These are phyloP conservation scores for Ciona savignyi DNA, from an alignment of 23 tunicate genomes.

Conservation along the genomic window DNA sequence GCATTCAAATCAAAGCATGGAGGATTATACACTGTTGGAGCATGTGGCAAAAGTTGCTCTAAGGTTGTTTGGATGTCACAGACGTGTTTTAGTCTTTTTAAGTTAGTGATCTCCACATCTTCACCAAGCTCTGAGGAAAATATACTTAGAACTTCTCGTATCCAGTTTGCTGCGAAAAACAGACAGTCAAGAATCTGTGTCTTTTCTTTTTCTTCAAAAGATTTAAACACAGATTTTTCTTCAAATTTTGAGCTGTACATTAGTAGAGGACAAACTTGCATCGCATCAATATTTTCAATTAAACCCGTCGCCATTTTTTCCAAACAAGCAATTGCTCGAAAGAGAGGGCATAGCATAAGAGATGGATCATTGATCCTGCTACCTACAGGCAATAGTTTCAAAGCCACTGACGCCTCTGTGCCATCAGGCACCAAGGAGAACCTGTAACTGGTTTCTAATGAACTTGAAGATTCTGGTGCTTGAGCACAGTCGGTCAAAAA, in stretches of 20 bases:
- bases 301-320: conserved; percentile 1
- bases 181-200: conserved; percentile 33
- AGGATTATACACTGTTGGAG: conserved; percentile 26
- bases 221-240: conserved; percentile 9
- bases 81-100: conserved; percentile 26
- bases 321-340: conserved; percentile 32
- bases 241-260: conserved; percentile 19
- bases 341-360: conserved; percentile 22
- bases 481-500: conserved; percentile 21
- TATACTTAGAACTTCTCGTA: conserved; percentile 71
- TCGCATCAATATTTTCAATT: conserved; percentile 30
- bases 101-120: conserved; percentile 12
- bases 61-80: conserved; percentile 30
- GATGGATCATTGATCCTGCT: neutral
- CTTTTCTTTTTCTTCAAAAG: conserved; percentile 2
- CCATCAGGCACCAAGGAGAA: no score
- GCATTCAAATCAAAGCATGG: neutral
- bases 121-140: conserved; percentile 26
- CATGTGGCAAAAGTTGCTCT: conserved; percentile 15
- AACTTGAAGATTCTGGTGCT: neutral
- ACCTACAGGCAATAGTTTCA: neutral
- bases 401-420: no score
- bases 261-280: conserved; percentile 36
- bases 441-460: neutral
- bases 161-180: conserved; percentile 68